Percentiles rank a stretch among this genome's conserved stretches.
phyloP scores from a whole-genome alignment of 2,113 vertebrate species.

The Rhegmatorhina hoffmannsi region DNA sequence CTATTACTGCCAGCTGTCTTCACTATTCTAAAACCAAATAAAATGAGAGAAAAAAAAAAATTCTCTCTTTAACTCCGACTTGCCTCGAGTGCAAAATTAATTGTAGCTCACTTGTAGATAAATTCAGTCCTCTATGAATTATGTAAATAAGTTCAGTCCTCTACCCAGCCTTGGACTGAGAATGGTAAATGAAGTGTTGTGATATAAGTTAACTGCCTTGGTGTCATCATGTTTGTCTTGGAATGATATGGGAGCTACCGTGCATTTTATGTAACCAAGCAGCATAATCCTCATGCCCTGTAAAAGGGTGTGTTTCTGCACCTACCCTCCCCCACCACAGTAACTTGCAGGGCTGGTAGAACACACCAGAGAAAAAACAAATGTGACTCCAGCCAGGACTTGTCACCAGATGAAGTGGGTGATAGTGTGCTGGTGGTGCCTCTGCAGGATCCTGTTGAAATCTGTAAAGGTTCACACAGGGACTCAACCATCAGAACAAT shows the following conservation, averaged over 20 bases:
- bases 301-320: not conserved
- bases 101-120: not conserved
- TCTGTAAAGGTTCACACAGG: not conserved
- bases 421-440: too few species aligned
- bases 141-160: not conserved
- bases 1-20: not conserved
- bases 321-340: not conserved
- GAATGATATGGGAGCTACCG: rapidly evolving
- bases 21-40: not conserved
- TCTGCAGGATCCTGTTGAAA: not conserved
- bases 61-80: not conserved
- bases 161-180: not conserved
- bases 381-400: not conserved
- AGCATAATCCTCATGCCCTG: not conserved
- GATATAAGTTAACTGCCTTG: not conserved
- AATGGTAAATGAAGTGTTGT: not conserved
- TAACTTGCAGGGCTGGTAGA: not conserved
- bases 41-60: not conserved
- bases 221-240: not conserved
- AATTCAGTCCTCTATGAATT: not conserved
- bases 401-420: not conserved
- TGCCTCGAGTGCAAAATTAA: not conserved
- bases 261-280: not conserved
- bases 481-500: not conserved
- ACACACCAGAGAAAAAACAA: rapidly evolving